Conservation (phyloP, 1,140 invertebrate species). For the Orchesella cincta region DNA sequence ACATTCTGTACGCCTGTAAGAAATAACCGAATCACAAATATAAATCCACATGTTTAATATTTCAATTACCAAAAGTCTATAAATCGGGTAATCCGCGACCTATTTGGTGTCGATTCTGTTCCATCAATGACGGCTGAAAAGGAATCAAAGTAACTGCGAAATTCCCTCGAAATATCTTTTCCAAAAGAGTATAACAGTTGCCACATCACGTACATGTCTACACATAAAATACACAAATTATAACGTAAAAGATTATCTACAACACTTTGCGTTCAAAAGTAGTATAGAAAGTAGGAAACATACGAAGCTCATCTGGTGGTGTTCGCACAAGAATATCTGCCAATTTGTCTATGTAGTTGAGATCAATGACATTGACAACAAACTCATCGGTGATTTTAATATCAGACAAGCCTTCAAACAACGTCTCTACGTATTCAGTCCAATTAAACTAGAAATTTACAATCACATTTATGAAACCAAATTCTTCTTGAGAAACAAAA, state of each 20-base stretch:
- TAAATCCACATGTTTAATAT: conserved; percentile 1
- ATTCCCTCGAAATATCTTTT: conserved; percentile 46
- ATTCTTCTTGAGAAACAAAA: neutral
- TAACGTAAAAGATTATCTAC: too few relatives aligned
- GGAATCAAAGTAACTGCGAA: conserved; percentile 39
- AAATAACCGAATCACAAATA: neutral
- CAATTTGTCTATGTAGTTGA: conserved; percentile 40
- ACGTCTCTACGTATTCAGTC: conserved; percentile 44
- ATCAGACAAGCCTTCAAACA: conserved; percentile 42
- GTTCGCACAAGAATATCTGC: conserved; percentile 32
- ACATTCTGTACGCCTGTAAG: conserved; percentile 44
- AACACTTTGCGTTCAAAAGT: too few relatives aligned
- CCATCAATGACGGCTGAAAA: conserved; percentile 44
- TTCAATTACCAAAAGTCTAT: conserved; percentile 9
- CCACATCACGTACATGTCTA: conserved; percentile 49
- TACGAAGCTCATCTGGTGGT: conserved; percentile 33
- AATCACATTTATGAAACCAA: neutral
- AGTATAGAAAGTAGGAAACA: too few relatives aligned
- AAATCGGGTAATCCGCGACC: conserved; percentile 32
- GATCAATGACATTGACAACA: conserved; percentile 44
- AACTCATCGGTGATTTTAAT: conserved; percentile 36
- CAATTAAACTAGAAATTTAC: conserved; percentile 46
- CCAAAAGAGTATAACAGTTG: conserved; percentile 48
- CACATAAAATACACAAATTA: conserved; percentile 1
- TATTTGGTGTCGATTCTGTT: conserved; percentile 44